Conservation (phyloP, 2,797 vertebrate genomes). For the Liasis olivaceus region DNA sequence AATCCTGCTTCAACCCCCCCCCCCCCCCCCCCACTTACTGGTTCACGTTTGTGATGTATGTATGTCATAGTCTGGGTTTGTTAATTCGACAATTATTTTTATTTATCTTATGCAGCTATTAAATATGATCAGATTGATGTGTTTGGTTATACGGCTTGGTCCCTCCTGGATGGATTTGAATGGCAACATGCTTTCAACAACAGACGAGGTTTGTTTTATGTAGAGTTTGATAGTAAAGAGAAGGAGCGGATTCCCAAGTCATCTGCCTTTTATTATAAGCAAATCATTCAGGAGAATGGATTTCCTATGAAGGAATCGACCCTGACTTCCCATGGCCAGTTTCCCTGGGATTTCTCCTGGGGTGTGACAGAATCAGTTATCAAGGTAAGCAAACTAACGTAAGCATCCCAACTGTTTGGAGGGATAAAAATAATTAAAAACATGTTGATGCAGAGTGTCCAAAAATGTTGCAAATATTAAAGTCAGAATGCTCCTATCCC, state of each 20-base stretch:
- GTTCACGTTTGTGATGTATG: neutral
- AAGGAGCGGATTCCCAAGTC: conserved; percentile 87
- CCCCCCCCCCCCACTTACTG: neutral
- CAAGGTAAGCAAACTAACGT: conserved; percentile 77
- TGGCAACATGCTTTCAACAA: conserved; percentile 87
- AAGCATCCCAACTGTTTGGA: neutral
- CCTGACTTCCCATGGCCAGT: conserved; percentile 72
- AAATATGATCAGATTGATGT: conserved; percentile 83
- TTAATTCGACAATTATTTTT: neutral
- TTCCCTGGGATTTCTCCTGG: conserved; percentile 93
- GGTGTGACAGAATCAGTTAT: conserved; percentile 89
- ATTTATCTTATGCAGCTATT: conserved; percentile 78
- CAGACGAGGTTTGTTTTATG: conserved; percentile 89
- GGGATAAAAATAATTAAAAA: neutral
- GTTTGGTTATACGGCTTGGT: conserved; percentile 93
- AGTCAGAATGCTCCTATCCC: neutral
- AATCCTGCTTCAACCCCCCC: neutral
- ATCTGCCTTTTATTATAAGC: conserved; percentile 86
- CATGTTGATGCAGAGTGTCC: neutral
- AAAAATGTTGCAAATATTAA: neutral
- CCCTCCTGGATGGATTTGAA: conserved; percentile 93
- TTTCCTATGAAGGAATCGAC: conserved; percentile 75
- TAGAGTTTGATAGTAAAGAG: conserved; percentile 82
- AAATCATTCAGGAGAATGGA: conserved; percentile 84
- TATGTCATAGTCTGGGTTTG: neutral